phyloP scores from a whole-genome alignment of 2,888 invertebrate species.

The Diplazon laetatorius region DNA sequence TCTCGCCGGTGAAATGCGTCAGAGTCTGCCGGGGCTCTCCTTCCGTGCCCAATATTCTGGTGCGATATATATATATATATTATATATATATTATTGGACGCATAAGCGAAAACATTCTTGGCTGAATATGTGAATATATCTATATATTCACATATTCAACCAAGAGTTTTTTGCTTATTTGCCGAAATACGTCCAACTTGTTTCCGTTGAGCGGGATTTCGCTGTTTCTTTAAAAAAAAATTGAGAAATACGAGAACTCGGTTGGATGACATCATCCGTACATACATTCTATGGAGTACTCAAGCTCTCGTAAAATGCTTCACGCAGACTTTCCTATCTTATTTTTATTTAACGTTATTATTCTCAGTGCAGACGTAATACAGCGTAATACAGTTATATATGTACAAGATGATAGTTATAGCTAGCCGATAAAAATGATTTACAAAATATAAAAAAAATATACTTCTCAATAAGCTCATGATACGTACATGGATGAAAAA shows the following conservation, averaged over 20 bases:
- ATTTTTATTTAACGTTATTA: not conserved
- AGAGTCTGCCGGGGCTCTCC: conserved; percentile 1
- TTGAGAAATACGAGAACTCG: not conserved
- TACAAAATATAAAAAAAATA: too few relatives aligned
- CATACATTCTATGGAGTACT: not conserved
- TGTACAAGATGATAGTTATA: too few relatives aligned
- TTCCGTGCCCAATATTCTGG: not conserved
- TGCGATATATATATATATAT: too few relatives aligned
- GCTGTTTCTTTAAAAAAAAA: not conserved
- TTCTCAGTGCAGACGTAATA: not conserved
- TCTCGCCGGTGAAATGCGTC: conserved; percentile 33
- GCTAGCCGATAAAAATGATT: too few relatives aligned
- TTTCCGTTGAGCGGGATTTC: not conserved
- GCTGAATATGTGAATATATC: not conserved
- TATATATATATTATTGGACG: too few relatives aligned
- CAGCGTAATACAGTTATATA: not conserved
- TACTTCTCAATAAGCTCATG: too few relatives aligned
- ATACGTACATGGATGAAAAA: too few relatives aligned
- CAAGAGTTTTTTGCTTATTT: not conserved
- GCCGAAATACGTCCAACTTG: not conserved
- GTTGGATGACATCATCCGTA: conserved; percentile 19
- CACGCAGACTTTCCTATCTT: not conserved
- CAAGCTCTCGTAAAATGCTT: not conserved
- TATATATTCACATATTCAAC: not conserved
- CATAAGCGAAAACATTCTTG: too few relatives aligned